Evolutionary conservation across 1,140 invertebrate species (phyloP).

Genomic region (Drosophila grimshawi): DNA sequence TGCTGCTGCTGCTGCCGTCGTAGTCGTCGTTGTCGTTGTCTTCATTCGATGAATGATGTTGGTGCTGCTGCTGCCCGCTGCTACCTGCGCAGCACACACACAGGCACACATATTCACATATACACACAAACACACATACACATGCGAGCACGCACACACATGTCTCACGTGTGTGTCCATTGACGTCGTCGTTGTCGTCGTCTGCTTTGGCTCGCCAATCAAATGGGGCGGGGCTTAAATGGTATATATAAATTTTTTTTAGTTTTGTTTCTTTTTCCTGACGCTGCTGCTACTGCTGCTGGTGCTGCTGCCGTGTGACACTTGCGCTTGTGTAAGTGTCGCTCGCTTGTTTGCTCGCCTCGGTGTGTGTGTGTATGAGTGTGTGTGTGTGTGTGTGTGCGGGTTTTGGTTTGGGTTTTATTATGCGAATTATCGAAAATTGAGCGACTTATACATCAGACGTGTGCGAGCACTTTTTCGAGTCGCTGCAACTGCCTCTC

Average conservation of each 20-base stretch:
- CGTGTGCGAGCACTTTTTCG: slow-evolving; percentile 14
- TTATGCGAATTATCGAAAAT: slow-evolving; percentile 82
- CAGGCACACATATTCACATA: slow-evolving; percentile 9
- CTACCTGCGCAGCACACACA: slow-evolving; percentile 57
- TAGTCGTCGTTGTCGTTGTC: slow-evolving; percentile 44
- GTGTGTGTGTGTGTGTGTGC: slow-evolving; percentile 29
- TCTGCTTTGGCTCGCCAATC: slow-evolving; percentile 81
- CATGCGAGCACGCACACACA: slow-evolving; percentile 29
- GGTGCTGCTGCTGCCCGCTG: slow-evolving; percentile 48
- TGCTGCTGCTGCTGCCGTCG: slow-evolving; percentile 21
- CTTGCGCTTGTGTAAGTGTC: slow-evolving; percentile 51
- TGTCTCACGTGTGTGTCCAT: slow-evolving; percentile 65
- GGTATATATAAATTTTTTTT: slow-evolving; percentile 38
- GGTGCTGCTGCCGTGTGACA: slow-evolving; percentile 61
- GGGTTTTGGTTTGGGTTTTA: slow-evolving; percentile 64
- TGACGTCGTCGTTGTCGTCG: slow-evolving; percentile 68
- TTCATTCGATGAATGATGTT: slow-evolving; percentile 74
- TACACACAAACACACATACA: slow-evolving; percentile 33
- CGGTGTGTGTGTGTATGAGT: slow-evolving; percentile 6
- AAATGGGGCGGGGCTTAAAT: slow-evolving; percentile 84
- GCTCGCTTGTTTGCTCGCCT: slow-evolving; percentile 20
- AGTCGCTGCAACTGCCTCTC: slow-evolving; percentile 18
- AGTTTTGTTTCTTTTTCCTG: slow-evolving; percentile 40
- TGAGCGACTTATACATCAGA: slow-evolving; percentile 49
- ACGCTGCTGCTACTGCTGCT: slow-evolving; percentile 34